These are phyloP conservation scores for Epiblema foenella DNA, from an alignment of 2,888 invertebrate genomes.

Conservation along the genomic window DNA sequence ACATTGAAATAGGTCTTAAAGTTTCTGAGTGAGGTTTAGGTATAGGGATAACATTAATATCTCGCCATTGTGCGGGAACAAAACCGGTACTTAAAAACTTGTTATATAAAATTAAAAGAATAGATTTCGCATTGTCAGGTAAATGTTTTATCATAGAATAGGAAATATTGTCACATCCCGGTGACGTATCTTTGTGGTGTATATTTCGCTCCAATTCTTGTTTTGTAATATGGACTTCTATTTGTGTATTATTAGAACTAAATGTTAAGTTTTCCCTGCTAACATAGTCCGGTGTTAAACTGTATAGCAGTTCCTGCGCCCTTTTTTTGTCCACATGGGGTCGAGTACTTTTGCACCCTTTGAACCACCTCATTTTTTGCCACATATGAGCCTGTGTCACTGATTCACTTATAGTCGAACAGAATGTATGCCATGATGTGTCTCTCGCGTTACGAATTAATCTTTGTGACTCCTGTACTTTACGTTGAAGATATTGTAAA, in stretches of 20 bases:
- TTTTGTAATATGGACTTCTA: background rate
- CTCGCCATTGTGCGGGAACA: too few relatives aligned
- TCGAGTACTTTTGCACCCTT: constrained; percentile 10
- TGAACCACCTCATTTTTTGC: constrained; percentile 47
- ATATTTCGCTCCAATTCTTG: background rate
- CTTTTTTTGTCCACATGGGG: constrained; percentile 32
- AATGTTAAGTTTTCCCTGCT: background rate
- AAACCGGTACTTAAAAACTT: too few relatives aligned
- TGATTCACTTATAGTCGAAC: constrained; percentile 36
- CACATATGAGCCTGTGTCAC: constrained; percentile 44
- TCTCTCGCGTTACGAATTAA: constrained; percentile 40
- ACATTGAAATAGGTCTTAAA: too few relatives aligned
- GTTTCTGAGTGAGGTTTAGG: too few relatives aligned
- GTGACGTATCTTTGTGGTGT: background rate
- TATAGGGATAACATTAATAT: too few relatives aligned
- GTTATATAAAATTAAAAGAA: too few relatives aligned
- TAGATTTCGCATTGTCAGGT: background rate
- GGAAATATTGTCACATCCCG: background rate
- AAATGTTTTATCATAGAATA: background rate
- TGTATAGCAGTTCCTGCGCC: constrained; percentile 28
- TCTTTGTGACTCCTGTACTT: constrained; percentile 35
- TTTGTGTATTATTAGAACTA: background rate
- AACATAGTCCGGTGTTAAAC: constrained; percentile 44
- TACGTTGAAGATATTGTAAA: constrained; percentile 3
- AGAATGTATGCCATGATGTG: constrained; percentile 46